These are phyloP conservation scores for Drosophila auraria DNA, from an alignment of 1,140 invertebrate species.

Conservation along the genomic window DNA sequence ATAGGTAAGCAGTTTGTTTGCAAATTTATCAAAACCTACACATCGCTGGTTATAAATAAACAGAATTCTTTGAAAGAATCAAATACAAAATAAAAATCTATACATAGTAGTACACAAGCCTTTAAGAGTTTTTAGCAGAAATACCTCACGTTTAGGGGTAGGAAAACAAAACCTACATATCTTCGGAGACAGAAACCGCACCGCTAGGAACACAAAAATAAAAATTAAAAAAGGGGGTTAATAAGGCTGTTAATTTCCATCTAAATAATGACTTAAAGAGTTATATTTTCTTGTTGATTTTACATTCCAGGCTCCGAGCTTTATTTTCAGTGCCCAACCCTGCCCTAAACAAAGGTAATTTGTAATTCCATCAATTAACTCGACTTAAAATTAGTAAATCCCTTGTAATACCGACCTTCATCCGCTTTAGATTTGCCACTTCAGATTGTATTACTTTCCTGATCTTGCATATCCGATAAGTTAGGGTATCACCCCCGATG, in stretches of 20 bases:
- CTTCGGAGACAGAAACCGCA: no score
- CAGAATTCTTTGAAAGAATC: background rate
- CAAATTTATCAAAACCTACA: no score
- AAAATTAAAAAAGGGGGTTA: no score
- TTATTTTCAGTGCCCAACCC: background rate
- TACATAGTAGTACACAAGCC: no score
- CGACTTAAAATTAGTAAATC: background rate
- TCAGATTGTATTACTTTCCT: background rate
- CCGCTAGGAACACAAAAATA: no score
- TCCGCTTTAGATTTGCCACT: no score
- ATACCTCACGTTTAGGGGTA: no score
- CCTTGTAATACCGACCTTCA: background rate
- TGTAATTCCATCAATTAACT: background rate
- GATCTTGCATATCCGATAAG: background rate
- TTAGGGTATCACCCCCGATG: constrained; percentile 26
- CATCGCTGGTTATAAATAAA: background rate
- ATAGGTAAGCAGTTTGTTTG: no score
- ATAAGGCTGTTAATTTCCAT: background rate
- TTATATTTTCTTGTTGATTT: no score
- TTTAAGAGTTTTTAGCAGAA: no score
- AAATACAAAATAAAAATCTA: background rate
- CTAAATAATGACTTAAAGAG: background rate
- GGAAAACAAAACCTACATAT: no score
- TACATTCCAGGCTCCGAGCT: background rate
- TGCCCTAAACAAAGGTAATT: background rate